Percentiles rank a stretch among this genome's conserved stretches.
phyloP scores from a whole-genome alignment of 1,140 invertebrate species.

The Dolichoris vasculosae region DNA sequence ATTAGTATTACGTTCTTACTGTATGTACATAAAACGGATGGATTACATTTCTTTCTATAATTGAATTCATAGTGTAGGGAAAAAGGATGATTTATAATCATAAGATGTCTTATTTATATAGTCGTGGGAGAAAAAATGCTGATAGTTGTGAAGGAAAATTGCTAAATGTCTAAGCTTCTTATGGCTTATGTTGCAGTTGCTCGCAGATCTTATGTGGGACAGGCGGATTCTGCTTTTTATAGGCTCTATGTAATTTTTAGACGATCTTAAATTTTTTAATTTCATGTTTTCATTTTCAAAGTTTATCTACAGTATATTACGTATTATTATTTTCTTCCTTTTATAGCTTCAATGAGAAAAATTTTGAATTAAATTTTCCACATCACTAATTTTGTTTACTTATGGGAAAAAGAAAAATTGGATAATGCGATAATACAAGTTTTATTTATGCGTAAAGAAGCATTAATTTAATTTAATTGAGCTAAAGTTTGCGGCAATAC shows the following conservation, averaged over 20 bases:
- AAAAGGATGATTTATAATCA: slow-evolving; percentile 63
- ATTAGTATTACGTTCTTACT: slow-evolving; percentile 3
- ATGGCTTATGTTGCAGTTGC: slow-evolving; percentile 46
- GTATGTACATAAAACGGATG: slow-evolving; percentile 35
- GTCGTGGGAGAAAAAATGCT: slow-evolving; percentile 58
- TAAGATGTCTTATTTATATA: slow-evolving; percentile 64
- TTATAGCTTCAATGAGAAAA: neutral
- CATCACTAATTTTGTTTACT: neutral
- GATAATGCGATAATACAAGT: neutral
- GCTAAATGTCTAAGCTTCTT: slow-evolving; percentile 67
- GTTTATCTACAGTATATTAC: neutral
- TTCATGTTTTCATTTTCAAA: no score
- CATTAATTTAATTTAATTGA: neutral
- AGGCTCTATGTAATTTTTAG: slow-evolving; percentile 33
- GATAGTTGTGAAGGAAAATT: slow-evolving; percentile 57
- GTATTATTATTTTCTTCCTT: neutral
- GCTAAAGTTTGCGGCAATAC: neutral
- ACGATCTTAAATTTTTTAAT: slow-evolving; percentile 31
- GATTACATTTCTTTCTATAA: slow-evolving; percentile 51
- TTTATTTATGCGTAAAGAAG: neutral
- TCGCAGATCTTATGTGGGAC: slow-evolving; percentile 27
- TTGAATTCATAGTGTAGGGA: slow-evolving; percentile 60
- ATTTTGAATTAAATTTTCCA: neutral
- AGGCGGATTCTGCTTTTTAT: slow-evolving; percentile 54
- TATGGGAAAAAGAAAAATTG: neutral